Base-by-base conservation (phyloP, 2,797 vertebrate species). In the Paedocypris micromegethes region DNA sequence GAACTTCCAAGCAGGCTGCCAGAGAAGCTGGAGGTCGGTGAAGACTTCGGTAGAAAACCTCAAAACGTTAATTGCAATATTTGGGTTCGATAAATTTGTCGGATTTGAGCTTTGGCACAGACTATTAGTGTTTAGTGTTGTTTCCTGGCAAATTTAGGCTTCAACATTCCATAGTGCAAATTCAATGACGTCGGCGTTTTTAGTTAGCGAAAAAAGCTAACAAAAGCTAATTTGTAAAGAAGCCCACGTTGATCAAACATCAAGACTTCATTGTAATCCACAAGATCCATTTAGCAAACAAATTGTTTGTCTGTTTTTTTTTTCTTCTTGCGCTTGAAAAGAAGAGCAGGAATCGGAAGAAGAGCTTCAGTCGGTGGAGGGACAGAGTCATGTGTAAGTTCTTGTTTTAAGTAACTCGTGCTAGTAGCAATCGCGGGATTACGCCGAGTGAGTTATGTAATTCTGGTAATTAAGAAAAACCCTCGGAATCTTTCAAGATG, bases 311-410 rank as follows among this genome's bases (percentile, higher is more conserved):
- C 23, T 23, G 23, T 23, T 64, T 3, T 2, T 51, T 23, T 43
- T 4, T 39, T 58, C 57, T 23, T 40, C 39, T 56, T 46, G 67
- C 9, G 70, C 48, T 52, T 39, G 23, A 67, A 66, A 64, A 72
- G 89, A 90, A 70, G 84, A 87, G 68, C 83, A 86, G 3, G 85
- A 86, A 73, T 82, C 82, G 4, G 88, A 87, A 58, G 87, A 90
- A 71, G 83, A 80, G 68, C 62, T 89, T 1, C 83, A 85, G 51
- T 86, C 85, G 8, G 82, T 73, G 8, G 89, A 90, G 41, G 89
- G 84, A 60, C 88, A 87, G 50, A 85, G 83, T 66, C 90, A 88
- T 9, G 87, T 89, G 90, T 91, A 79, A 85, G 89, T 82, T 52
- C 45, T 39, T 66, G 47, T 3, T 2, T 55, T 56, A 44, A 70